Evolutionary conservation across 2,113 vertebrate genomes (phyloP).

Genomic region (Hemicordylus capensis): DNA sequence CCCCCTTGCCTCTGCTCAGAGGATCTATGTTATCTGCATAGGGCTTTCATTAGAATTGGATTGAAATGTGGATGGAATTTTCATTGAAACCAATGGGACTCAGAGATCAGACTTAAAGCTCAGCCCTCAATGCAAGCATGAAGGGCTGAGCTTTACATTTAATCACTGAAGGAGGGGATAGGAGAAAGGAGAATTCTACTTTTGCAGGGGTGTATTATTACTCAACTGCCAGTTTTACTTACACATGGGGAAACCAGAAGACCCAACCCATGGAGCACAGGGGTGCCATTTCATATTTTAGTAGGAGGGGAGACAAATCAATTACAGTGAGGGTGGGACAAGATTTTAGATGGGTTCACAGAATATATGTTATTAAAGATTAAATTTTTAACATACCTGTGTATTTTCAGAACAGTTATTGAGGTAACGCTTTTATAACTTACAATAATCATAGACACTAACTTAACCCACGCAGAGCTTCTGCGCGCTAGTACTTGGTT

Average conservation of each 20-base stretch:
- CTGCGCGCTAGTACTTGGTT: too few relatives aligned
- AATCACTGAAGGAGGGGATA: constrained; percentile 46
- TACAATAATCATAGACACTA: not conserved
- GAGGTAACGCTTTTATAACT: not conserved
- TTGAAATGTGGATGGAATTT: not conserved
- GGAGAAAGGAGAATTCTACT: constrained; percentile 47
- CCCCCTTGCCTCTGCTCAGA: too few relatives aligned
- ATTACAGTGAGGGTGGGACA: not conserved
- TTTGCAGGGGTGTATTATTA: constrained; percentile 32
- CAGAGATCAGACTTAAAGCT: too few relatives aligned
- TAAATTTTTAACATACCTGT: not conserved
- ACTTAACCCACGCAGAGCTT: too few relatives aligned
- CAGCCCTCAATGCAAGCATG: too few relatives aligned
- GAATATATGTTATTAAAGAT: not conserved
- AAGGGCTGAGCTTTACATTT: constrained; percentile 24
- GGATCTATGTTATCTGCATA: too few relatives aligned
- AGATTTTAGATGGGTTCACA: not conserved
- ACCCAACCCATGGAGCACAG: constrained; percentile 50
- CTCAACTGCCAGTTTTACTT: constrained; percentile 58
- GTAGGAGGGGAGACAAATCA: not conserved
- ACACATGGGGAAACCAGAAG: constrained; percentile 66
- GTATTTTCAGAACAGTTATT: not conserved
- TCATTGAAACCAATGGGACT: not conserved
- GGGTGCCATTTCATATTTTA: not conserved
- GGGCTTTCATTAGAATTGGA: not conserved